Base-by-base conservation (phyloP, 2,888 invertebrate species). In the Apodemia hepburni region DNA sequence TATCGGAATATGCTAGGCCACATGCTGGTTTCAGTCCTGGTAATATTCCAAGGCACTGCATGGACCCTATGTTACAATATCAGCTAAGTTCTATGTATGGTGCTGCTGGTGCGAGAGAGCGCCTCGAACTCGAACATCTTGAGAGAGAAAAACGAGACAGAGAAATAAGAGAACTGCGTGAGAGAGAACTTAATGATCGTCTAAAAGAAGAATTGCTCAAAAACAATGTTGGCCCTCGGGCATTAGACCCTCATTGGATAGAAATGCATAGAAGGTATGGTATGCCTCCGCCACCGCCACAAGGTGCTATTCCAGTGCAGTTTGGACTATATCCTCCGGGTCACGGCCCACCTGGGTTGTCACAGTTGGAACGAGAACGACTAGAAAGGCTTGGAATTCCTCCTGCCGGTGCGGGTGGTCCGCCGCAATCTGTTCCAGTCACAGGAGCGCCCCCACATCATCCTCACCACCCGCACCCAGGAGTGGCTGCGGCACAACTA, bases 1-100 rank as follows among this genome's bases (percentile, higher is more conserved):
- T 99, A 73, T 94, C 96, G 0, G 98, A 98, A 81, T 98, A 98
- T 81, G 98, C 98, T 8, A 92, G 98, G 70, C 98, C 98, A 0
- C 98, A 98, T 81, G 96, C 97, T 60, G 97, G 97, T 11, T 97
- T 97, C 92, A 92, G 98, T 68, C 92, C 92, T 7, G 92, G 92
- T 9, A 91, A 91, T 72, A 75, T 92, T 47, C 94, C 94, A 45
- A 93, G 94, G 2, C 95, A 95, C 77, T 95, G 95, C 70, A 95
- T 96, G 91, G 97, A 97, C 79, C 96, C 97, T 0, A 95, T 97
- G 95, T 85, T 97, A 59, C 96, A 96, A 77, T 96, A 97, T 77
- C 95, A 96, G 75, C 85, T 96, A 65, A 94, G 92, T 72, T 94
- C 94, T 64, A 95, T 97, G 95, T 97, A 96, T 75, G 95, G 95